Percentiles rank a stretch among this genome's conserved stretches.
Conservation (phyloP, 2,888 invertebrate species). For the Hirtodrosophila trivittata region DNA sequence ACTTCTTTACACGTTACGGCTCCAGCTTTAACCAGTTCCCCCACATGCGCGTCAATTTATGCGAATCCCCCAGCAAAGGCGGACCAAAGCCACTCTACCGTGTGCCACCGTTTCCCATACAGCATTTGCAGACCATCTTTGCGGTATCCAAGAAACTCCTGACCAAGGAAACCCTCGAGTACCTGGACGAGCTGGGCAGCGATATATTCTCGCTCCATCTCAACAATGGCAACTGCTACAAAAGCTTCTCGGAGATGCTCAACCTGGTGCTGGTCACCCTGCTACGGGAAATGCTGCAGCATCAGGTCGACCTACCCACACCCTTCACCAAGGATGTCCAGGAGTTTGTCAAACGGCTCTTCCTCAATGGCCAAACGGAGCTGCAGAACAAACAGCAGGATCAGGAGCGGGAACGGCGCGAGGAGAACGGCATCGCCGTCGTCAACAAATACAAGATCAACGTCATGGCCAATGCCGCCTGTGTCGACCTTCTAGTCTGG, state of each 20-base stretch:
- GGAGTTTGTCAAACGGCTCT: slow-evolving; percentile 94
- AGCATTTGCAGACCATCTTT: slow-evolving; percentile 91
- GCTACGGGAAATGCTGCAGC: slow-evolving; percentile 94
- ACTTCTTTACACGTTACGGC: slow-evolving; percentile 96
- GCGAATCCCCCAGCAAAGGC: slow-evolving; percentile 89
- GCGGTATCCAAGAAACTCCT: slow-evolving; percentile 92
- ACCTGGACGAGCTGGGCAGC: slow-evolving; percentile 92
- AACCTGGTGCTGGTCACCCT: slow-evolving; percentile 96
- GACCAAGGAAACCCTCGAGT: slow-evolving; percentile 91
- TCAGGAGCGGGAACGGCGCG: slow-evolving; percentile 92
- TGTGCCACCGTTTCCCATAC: slow-evolving; percentile 85
- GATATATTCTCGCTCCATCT: slow-evolving; percentile 90
- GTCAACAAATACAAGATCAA: slow-evolving; percentile 97
- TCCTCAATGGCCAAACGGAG: slow-evolving; percentile 96
- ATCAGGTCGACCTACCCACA: slow-evolving; percentile 93
- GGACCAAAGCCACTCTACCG: slow-evolving; percentile 51
- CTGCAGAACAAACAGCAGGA: slow-evolving; percentile 94
- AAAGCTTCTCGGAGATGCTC: slow-evolving; percentile 96
- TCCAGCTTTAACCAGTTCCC: slow-evolving; percentile 96
- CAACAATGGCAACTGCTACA: slow-evolving; percentile 94
- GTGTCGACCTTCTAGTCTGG: slow-evolving; percentile 98
- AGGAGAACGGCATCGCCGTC: slow-evolving; percentile 88
- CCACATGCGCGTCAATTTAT: slow-evolving; percentile 88
- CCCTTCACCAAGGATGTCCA: slow-evolving; percentile 97
- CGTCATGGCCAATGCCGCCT: slow-evolving; percentile 98